Evolutionary conservation across 2,888 invertebrate genomes (phyloP).

Genomic region (Acanthococcus lagerstroemiae): DNA sequence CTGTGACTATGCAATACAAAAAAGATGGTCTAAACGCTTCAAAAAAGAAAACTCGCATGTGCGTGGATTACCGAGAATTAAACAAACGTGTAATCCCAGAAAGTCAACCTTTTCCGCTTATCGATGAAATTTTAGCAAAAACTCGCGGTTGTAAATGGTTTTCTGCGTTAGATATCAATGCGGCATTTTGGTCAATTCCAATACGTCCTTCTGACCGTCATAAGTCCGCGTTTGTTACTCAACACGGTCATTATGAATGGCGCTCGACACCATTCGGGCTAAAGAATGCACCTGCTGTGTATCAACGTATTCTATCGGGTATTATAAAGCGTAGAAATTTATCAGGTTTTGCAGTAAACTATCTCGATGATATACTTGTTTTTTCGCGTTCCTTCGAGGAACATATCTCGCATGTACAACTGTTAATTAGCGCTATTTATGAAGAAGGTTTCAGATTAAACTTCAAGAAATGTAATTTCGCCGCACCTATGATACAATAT

Average conservation of each 20-base stretch:
- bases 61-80: neutral
- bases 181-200: neutral
- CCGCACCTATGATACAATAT: neutral
- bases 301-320: neutral
- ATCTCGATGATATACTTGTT: neutral
- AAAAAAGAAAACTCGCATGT: slow-evolving; percentile 9
- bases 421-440: neutral
- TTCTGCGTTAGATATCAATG: slow-evolving; percentile 39
- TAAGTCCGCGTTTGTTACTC: slow-evolving; percentile 31
- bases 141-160: slow-evolving; percentile 40
- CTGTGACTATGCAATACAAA: slow-evolving; percentile 11
- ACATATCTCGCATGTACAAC: neutral
- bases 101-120: slow-evolving; percentile 8
- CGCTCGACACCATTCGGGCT: slow-evolving; percentile 15
- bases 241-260: slow-evolving; percentile 12
- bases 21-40: neutral
- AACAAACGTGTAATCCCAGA: neutral
- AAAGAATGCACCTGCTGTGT: slow-evolving; percentile 8
- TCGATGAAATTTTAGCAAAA: slow-evolving; percentile 23
- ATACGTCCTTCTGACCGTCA: slow-evolving; percentile 40
- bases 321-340: neutral
- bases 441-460: neutral
- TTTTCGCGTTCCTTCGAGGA: neutral
- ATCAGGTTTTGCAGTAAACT: neutral
- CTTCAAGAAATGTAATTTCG: slow-evolving; percentile 1